Base-by-base conservation (phyloP, 2,888 invertebrate genomes). In the Apamea sordens region DNA sequence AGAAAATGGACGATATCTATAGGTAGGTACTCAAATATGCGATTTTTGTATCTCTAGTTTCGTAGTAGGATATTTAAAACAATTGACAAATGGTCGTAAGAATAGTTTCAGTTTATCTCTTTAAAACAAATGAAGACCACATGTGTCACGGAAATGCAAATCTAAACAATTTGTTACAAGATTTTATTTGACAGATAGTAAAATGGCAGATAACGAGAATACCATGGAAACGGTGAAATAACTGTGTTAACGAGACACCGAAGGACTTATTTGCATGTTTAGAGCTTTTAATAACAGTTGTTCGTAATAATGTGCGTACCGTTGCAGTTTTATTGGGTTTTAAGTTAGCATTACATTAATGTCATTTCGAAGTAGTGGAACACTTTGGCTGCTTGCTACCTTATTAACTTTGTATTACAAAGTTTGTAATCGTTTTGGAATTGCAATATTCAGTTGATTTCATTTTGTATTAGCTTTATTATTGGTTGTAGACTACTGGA, bases 211-310 rank as follows among this genome's bases (percentile, higher is more conserved):
- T 86, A 77, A 68, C 50, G 67, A 63, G 44, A 83, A 86, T 73
- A 56, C 61, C 61, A 63, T 73, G 47, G 47, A 76, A 86, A 84
- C 74, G 72, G 64, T 63, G 68, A 65, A 75, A 76, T 81, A 87
- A 74, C 87, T 68, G 75, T 85, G 74, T 67, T 84, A 80, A 80
- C 77, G 75, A 84, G 73, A 41, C 24, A 74, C 11, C 53, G 53
- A 28, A 69, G 79, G 61, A 77, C 67, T 36, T 79, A 86, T 85
- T 80, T 75, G 70, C 80, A 86, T 77, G 69, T 77, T 73, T 64
- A 80, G 73, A 69, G 77, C 73, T 53, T 78, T 77, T 76, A 87
- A 78, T 76, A 87, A 80, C 85, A 15, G 81, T 86, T 83, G 53
- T 69, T 72, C 53, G 59, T 61, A 70, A 87, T 77, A 59, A 78